These are phyloP conservation scores for Pangasius mekongensis DNA, from an alignment of 2,797 vertebrate genomes.

Conservation along the genomic window DNA sequence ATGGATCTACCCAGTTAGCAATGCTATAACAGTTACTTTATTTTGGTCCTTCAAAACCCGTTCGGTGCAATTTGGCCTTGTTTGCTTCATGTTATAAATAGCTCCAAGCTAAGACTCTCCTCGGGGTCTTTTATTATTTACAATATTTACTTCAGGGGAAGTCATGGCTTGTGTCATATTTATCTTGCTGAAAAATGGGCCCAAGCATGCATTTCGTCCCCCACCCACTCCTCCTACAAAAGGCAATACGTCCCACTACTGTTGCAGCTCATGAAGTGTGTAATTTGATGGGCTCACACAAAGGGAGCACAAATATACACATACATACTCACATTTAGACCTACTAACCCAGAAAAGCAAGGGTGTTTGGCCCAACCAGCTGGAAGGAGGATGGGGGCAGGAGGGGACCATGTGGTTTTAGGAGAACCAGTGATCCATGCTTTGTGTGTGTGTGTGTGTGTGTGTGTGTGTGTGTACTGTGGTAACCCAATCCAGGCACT, in stretches of 20 bases:
- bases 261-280: conserved; percentile 78
- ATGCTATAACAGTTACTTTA: conserved; percentile 37
- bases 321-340: conserved; percentile 24
- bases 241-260: conserved; percentile 74
- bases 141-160: conserved; percentile 84
- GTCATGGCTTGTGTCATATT: conserved; percentile 77
- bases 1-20: conserved; percentile 34
- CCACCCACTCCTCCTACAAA: conserved; percentile 66
- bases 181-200: conserved; percentile 85
- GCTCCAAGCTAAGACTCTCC: conserved; percentile 78
- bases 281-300: conserved; percentile 74
- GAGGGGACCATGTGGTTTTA: conserved; percentile 53
- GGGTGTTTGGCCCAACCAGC: conserved; percentile 15
- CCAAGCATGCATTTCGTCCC: conserved; percentile 72
- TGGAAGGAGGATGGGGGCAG: conserved; percentile 10
- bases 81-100: conserved; percentile 68
- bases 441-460: conserved; percentile 50
- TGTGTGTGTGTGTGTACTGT: conserved; percentile 49
- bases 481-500: conserved; percentile 51
- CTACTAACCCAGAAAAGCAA: conserved; percentile 17
- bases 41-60: conserved; percentile 8
- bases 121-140: conserved; percentile 85
- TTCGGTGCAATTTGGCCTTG: conserved; percentile 23
- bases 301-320: conserved; percentile 56
- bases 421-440: conserved; percentile 55